Evolutionary conservation across 2,888 invertebrate species (phyloP).

Genomic region (Eudasyphora cyanicolor): DNA sequence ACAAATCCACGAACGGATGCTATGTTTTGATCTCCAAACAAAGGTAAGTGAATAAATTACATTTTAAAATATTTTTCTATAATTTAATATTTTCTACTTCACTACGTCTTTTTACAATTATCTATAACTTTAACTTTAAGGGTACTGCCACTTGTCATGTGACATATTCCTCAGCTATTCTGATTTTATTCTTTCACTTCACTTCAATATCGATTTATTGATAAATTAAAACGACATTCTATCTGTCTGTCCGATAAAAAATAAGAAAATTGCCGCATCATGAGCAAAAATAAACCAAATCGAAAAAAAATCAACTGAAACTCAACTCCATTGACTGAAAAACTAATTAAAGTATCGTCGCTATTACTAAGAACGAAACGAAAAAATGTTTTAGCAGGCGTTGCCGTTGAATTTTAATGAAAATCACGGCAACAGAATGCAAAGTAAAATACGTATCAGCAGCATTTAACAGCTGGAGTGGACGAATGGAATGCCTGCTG

Average conservation of each 20-base stretch:
- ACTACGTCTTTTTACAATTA: too few relatives aligned
- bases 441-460: slow-evolving; percentile 14
- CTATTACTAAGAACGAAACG: background rate
- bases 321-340: slow-evolving; percentile 8
- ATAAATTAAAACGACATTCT: slow-evolving; percentile 30
- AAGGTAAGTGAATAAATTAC: too few relatives aligned
- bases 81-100: too few relatives aligned
- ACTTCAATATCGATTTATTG: slow-evolving; percentile 21
- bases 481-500: too few relatives aligned
- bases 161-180: background rate
- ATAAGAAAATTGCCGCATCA: too few relatives aligned
- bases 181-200: too few relatives aligned
- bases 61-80: too few relatives aligned
- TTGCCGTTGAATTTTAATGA: slow-evolving; percentile 46
- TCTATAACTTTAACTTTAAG: too few relatives aligned
- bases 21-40: too few relatives aligned
- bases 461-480: background rate
- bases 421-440: slow-evolving; percentile 27
- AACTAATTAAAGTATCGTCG: slow-evolving; percentile 54
- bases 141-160: too few relatives aligned
- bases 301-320: background rate
- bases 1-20: too few relatives aligned
- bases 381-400: slow-evolving; percentile 44
- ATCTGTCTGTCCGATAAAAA: background rate
- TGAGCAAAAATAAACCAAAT: background rate